Evolutionary conservation across 2,888 invertebrate species (phyloP), one percentile per base, ranked within the genome.

Genomic region (Xylocampa areola): DNA sequence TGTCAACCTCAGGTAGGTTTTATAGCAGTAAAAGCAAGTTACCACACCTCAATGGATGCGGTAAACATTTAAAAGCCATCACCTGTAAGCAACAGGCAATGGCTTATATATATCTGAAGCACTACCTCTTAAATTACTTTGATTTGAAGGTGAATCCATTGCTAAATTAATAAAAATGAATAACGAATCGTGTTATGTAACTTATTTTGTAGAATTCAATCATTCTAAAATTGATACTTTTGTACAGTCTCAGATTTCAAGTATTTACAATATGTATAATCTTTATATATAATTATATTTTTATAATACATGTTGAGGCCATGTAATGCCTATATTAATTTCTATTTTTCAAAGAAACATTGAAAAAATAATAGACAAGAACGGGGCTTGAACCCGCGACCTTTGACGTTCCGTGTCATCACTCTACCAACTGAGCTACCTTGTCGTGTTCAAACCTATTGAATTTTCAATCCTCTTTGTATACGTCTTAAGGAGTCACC

Each of bases 1-100:
- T 77, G 86, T 73, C 84, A 85, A 78, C 85, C 84, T 86, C 83
- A 82, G 75, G 67, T 81, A 57, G 78, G 73, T 83, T 85, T 85
- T 80, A 80, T 78, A 74, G 60, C 66, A 71, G 64, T 77, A 75
- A 77, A 72, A 71, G 69, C 83, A 77, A 73, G 82, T 86, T 86
- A 68, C 85, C 82, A 75, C 86, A 84, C 84, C 84, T 83, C 40
- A 53, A 66, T 65, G 37, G 55, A 66, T 70, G 68, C 75, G 59
- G 68, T 55, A 77, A 73, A 76, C 72, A 61, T 68, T 68, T 77
- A 59, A 71, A 76, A 74, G 71, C 49, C 57, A 72, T 73, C 54
- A 57, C 50, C 45, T 65, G 21, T 37, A n/a, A n/a, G n/a, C n/a
- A n/a, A n/a, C n/a, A n/a, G 40, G 65, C 59, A 68, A n/a, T n/a